phyloP scores from a whole-genome alignment of 2,888 invertebrate genomes.

The Pediacus dermestoides region DNA sequence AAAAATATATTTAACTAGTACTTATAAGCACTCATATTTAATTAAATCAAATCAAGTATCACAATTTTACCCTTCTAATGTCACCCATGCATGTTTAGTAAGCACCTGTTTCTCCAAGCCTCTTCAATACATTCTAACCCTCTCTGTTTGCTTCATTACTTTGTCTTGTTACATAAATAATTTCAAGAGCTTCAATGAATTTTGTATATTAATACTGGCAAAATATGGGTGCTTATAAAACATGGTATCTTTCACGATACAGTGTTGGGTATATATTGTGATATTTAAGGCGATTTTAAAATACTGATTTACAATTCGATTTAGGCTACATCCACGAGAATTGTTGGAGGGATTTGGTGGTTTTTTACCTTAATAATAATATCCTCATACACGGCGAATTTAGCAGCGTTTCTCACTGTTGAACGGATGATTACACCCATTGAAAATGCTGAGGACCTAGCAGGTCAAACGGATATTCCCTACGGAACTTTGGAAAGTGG shows the following conservation, averaged over 20 bases:
- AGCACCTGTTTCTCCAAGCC: slow-evolving; percentile 32
- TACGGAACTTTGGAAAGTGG: slow-evolving; percentile 83
- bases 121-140: no score
- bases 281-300: slow-evolving; percentile 13
- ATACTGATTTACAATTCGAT: slow-evolving; percentile 11
- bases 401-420: slow-evolving; percentile 88
- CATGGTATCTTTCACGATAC: not conserved
- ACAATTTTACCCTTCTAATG: slow-evolving; percentile 25
- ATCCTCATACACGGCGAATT: slow-evolving; percentile 87
- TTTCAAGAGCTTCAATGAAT: no score
- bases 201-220: no score
- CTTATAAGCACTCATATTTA: slow-evolving; percentile 37
- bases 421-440: slow-evolving; percentile 86
- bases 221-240: slow-evolving; percentile 35
- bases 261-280: slow-evolving; percentile 6
- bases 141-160: no score
- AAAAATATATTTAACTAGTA: no score
- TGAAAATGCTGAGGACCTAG: slow-evolving; percentile 80
- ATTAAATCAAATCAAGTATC: slow-evolving; percentile 22
- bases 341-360: slow-evolving; percentile 88
- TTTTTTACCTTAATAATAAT: slow-evolving; percentile 89
- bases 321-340: slow-evolving; percentile 68
- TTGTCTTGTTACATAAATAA: no score
- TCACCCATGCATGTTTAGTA: slow-evolving; percentile 36
- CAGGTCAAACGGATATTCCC: slow-evolving; percentile 73